Evolutionary conservation across 2,113 vertebrate genomes (phyloP).

Genomic region (Callospermophilus lateralis): DNA sequence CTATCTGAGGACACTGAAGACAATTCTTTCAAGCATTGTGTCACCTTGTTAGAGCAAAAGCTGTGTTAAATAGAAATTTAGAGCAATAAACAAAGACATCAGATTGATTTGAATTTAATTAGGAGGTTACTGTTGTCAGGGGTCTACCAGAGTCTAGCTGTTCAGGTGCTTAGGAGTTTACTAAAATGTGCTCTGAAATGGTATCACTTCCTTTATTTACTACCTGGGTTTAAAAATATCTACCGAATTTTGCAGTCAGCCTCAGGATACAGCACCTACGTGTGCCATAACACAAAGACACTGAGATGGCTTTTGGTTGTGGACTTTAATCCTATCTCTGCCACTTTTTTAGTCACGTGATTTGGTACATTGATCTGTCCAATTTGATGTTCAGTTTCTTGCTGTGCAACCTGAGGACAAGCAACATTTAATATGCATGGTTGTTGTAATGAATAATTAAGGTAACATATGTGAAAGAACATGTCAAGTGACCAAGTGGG

Average conservation of each 20-base stretch:
- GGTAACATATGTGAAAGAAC: neutral
- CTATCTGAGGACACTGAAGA: neutral
- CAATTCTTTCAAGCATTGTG: conserved; percentile 12
- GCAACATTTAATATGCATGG: neutral
- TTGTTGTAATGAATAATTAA: neutral
- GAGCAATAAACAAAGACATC: neutral
- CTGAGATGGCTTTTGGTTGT: neutral
- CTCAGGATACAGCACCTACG: neutral
- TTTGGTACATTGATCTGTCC: neutral
- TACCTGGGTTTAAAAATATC: neutral
- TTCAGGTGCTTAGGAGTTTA: neutral
- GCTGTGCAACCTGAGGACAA: neutral
- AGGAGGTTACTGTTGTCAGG: neutral
- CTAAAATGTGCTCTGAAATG: neutral
- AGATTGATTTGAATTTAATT: neutral
- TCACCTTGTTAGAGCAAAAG: neutral
- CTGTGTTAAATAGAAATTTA: neutral
- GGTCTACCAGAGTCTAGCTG: neutral
- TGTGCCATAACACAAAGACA: neutral
- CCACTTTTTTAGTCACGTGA: neutral
- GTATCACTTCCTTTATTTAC: neutral
- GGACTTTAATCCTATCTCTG: neutral
- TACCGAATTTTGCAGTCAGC: neutral
- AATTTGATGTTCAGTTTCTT: neutral
- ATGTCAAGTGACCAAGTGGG: neutral